These are phyloP conservation scores for Pemphigus obesinymphae DNA, from an alignment of 1,140 invertebrate genomes.

Conservation along the genomic window DNA sequence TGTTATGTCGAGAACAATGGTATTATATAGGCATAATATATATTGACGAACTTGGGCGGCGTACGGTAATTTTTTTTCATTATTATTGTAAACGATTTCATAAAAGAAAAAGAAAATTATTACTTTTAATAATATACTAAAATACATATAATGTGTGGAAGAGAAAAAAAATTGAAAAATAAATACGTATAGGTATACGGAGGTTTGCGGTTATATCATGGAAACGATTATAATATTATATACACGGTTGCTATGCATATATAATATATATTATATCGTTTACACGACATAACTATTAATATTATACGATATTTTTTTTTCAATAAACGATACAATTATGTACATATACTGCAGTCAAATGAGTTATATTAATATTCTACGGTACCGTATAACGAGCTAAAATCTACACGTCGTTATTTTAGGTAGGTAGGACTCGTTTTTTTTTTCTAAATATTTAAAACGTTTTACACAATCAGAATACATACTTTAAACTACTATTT, in stretches of 20 bases:
- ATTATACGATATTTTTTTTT: not conserved
- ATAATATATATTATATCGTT: not conserved
- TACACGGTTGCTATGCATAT: not conserved
- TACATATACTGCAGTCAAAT: not conserved
- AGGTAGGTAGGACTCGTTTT: too few relatives aligned
- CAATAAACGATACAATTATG: not conserved
- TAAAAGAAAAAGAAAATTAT: not conserved
- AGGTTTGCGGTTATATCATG: not conserved
- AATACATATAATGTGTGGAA: too few relatives aligned
- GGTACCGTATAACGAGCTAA: too few relatives aligned
- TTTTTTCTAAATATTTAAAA: too few relatives aligned
- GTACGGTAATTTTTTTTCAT: not conserved
- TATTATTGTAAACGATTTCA: not conserved
- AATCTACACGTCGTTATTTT: too few relatives aligned
- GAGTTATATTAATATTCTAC: not conserved
- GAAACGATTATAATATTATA: not conserved
- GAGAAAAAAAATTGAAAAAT: not conserved
- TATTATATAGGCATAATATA: not conserved
- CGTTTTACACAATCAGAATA: too few relatives aligned
- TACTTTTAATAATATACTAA: too few relatives aligned
- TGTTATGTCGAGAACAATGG: slow-evolving; percentile 11
- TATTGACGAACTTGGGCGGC: not conserved
- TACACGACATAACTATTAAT: not conserved
- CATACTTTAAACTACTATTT: too few relatives aligned
- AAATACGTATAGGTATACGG: not conserved